phyloP scores from a whole-genome alignment of 2,888 invertebrate genomes.

The Parnassius orleans region DNA sequence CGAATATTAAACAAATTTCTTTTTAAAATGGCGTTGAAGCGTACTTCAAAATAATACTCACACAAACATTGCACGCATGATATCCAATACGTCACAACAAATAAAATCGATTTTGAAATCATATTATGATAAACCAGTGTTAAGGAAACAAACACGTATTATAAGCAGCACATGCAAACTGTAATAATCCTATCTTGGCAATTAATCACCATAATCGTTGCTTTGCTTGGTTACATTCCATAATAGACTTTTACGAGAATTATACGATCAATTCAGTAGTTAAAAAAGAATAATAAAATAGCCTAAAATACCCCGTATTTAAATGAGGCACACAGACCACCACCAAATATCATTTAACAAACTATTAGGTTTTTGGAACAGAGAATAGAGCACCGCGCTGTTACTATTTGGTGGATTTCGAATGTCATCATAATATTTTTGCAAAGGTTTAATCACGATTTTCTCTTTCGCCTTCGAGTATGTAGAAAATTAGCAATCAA shows the following conservation, averaged over 20 bases:
- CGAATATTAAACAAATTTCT: not conserved
- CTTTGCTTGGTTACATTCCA: conserved; percentile 4
- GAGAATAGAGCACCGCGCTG: too few species aligned
- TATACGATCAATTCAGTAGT: not conserved
- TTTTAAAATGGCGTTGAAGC: not conserved
- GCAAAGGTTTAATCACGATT: too few species aligned
- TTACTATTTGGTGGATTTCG: too few species aligned
- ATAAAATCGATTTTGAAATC: conserved; percentile 6
- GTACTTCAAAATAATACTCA: conserved; percentile 27
- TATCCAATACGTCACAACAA: not conserved
- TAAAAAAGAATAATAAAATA: too few species aligned
- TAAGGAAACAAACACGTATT: conserved; percentile 1
- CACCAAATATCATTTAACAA: too few species aligned
- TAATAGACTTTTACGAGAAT: conserved; percentile 8
- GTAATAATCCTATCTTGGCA: not conserved
- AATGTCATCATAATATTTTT: too few species aligned
- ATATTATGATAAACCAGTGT: not conserved
- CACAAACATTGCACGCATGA: conserved; percentile 30
- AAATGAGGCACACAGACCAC: too few species aligned
- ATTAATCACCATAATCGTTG: conserved; percentile 11
- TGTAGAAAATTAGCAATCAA: too few species aligned
- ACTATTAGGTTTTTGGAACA: too few species aligned
- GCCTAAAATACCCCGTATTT: too few species aligned
- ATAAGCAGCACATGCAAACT: not conserved
- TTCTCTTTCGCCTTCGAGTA: too few species aligned